Percentiles rank a stretch among this genome's conserved stretches.
Conservation (phyloP, 1,140 invertebrate genomes). For the Plutomurus gul region DNA sequence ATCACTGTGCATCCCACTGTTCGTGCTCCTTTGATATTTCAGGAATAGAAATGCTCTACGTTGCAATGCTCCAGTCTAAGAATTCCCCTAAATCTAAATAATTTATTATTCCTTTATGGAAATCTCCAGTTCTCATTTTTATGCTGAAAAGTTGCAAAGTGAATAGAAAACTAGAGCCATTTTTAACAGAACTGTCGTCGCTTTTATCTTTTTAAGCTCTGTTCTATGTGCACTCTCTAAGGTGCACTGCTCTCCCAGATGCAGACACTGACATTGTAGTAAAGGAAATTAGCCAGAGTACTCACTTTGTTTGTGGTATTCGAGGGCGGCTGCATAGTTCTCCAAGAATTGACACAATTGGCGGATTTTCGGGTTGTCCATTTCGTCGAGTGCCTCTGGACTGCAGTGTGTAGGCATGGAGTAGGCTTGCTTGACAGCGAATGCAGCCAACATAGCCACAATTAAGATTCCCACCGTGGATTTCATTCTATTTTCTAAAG, state of each 20-base stretch:
- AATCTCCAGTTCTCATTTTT: no score
- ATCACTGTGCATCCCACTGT: not conserved
- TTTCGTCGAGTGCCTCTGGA: slow-evolving; percentile 61
- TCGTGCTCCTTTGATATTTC: not conserved
- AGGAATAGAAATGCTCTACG: not conserved
- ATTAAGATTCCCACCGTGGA: slow-evolving; percentile 55
- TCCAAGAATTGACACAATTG: slow-evolving; percentile 49
- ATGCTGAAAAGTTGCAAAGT: no score
- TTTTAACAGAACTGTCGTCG: no score
- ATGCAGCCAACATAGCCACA: slow-evolving; percentile 54
- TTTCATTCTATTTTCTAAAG: slow-evolving; percentile 48
- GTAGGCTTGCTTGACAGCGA: slow-evolving; percentile 55
- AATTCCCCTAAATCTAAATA: not conserved
- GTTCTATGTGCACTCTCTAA: no score
- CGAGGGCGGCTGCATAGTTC: slow-evolving; percentile 46
- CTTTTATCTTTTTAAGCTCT: no score
- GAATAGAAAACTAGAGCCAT: no score
- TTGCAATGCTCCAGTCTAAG: not conserved
- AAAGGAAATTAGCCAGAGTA: not conserved
- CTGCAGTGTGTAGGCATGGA: slow-evolving; percentile 61
- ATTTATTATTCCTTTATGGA: no score
- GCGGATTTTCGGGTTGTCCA: slow-evolving; percentile 62
- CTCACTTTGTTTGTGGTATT: slow-evolving; percentile 46
- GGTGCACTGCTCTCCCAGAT: not conserved
- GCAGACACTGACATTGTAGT: not conserved